Base-by-base conservation (phyloP, 2,888 invertebrate species). In the Zygogramma bicolorata region DNA sequence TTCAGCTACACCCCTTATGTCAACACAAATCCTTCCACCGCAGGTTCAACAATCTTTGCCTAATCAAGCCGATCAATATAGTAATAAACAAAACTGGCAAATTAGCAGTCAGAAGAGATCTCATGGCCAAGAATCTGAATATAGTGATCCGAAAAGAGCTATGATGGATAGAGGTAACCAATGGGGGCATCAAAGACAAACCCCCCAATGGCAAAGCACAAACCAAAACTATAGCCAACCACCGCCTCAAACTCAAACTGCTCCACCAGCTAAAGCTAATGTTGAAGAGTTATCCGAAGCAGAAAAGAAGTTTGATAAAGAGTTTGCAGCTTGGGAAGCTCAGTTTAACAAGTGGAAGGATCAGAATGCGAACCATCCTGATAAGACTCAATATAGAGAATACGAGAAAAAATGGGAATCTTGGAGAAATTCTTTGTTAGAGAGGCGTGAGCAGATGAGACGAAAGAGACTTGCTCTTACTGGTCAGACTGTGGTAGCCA, bases 311-410 rank as follows among this genome's bases (percentile, higher is more conserved):
- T 97, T 97, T 87, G 95, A 96, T 84, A 92, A 93, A 74, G 95
- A 97, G 86, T 97, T 97, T 85, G 91, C 92, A 81, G 93, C 95
- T 83, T 97, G 97, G 97, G 96, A 97, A 87, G 91, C 94, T 79
- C 95, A 97, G 85, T 97, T 97, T 85, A 93, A 94, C 81, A 94
- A 94, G 81, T 97, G 97, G 97, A 95, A 95, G 84, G 91, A 92
- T 75, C 95, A 96, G 83, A 97, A 97, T 88, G 93, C 93, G 38
- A 94, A 95, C 86, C 97, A 97, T 88, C 97, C 97, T 0, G 96
- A 97, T 85, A 95, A 94, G 86, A 92, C 93, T 86, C 94, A 95
- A 79, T 95, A 95, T 84, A 90, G 90, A 80, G 93, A 95, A 81
- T 97, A 97, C 86, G 95, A 97, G 86, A 91, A 93, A 65, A 96